These are phyloP conservation scores for Macrotrachela quadricornifera DNA, from an alignment of 1,140 invertebrate species.

Conservation along the genomic window DNA sequence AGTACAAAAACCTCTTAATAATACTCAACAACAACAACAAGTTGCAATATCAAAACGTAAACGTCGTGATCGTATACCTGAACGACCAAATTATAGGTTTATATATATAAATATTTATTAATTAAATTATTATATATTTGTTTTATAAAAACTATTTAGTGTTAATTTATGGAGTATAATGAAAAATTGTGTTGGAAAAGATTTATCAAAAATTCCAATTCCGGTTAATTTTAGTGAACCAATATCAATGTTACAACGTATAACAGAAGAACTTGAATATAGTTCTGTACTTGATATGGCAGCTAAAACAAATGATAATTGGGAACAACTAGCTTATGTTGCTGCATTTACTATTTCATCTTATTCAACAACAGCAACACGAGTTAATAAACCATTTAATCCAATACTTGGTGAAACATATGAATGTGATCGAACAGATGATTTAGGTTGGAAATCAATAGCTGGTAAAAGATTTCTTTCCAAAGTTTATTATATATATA, in stretches of 20 bases:
- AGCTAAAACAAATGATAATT: slow-evolving; percentile 47
- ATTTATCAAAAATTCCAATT: slow-evolving; percentile 96
- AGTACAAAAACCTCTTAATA: background rate
- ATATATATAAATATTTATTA: too few relatives aligned
- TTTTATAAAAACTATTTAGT: too few relatives aligned
- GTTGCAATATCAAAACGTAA: slow-evolving; percentile 12
- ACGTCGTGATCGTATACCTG: slow-evolving; percentile 57
- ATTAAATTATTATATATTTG: too few relatives aligned
- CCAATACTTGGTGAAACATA: slow-evolving; percentile 67
- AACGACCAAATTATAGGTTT: slow-evolving; percentile 77
- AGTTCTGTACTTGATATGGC: slow-evolving; percentile 63
- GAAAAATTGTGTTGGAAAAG: slow-evolving; percentile 98
- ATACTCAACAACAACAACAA: background rate
- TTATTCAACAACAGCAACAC: slow-evolving; percentile 59
- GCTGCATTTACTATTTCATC: slow-evolving; percentile 86
- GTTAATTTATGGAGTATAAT: slow-evolving; percentile 91
- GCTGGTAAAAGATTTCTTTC: background rate
- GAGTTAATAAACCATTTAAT: slow-evolving; percentile 37
- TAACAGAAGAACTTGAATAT: slow-evolving; percentile 97
- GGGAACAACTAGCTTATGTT: slow-evolving; percentile 76
- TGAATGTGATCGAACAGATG: slow-evolving; percentile 81
- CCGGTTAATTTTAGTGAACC: slow-evolving; percentile 98
- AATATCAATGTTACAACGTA: slow-evolving; percentile 81
- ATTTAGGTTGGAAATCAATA: slow-evolving; percentile 80
- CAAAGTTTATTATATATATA: too few relatives aligned